Conservation (phyloP, 1,140 invertebrate genomes). For the Bicyclus anynana region DNA sequence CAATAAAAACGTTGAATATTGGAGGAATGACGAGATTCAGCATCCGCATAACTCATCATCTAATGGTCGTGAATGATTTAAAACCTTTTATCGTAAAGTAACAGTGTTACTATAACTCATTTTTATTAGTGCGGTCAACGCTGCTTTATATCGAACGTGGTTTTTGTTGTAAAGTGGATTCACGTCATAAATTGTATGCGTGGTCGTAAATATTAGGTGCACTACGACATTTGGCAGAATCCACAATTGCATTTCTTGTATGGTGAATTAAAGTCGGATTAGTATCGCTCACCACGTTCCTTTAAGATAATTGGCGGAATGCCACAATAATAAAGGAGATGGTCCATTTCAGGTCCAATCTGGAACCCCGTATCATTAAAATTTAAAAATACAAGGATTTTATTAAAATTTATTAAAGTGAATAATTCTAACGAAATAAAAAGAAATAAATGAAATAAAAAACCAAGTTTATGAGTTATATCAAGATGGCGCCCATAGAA, state of each 20-base stretch:
- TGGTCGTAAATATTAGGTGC: constrained; percentile 26
- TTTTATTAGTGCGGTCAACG: constrained; percentile 71
- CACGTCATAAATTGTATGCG: constrained; percentile 29
- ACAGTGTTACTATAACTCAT: constrained; percentile 69
- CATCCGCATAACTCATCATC: constrained; percentile 71
- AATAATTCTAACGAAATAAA: too few species aligned
- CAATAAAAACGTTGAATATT: constrained; percentile 73
- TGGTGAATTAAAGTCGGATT: constrained; percentile 64
- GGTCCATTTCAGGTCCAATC: too few species aligned
- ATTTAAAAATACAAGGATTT: too few species aligned
- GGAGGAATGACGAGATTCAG: constrained; percentile 64
- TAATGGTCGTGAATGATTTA: constrained; percentile 74
- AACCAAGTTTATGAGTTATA: too few species aligned
- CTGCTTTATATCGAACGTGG: constrained; percentile 53
- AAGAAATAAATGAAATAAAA: too few species aligned
- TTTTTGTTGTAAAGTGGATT: constrained; percentile 58
- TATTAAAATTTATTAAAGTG: too few species aligned
- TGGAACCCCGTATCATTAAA: too few species aligned
- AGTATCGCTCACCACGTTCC: constrained; percentile 48
- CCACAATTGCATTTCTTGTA: constrained; percentile 46
- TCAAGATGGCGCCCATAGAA: too few species aligned
- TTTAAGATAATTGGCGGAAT: constrained; percentile 55
- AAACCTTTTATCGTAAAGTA: constrained; percentile 75
- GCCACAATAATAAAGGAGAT: too few species aligned
- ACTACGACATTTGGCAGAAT: constrained; percentile 41